Base-by-base conservation (phyloP, 2,113 vertebrate species). In the Campylorhamphus procurvoides region DNA sequence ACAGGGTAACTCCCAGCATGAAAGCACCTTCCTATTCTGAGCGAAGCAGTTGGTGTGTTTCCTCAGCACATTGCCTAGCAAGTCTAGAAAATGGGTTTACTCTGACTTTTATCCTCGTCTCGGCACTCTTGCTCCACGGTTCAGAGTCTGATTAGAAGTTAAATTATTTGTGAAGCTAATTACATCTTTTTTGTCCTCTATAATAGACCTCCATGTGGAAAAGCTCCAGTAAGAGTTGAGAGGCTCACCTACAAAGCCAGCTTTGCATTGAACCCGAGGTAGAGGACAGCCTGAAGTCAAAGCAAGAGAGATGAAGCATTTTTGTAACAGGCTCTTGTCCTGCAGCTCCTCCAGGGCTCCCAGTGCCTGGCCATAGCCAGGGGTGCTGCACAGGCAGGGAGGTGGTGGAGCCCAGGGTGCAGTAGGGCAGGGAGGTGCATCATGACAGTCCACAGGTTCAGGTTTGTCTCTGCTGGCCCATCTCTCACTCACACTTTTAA, bases 361-460 rank as follows among this genome's bases (percentile, higher is more conserved):
- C 53, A 8, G 4, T 19, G 55, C 17, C 37, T 64, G 81, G 25
- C 19, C 27, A 14, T 12, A 25, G 1, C 5, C 33, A 5, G 0
- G 1, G 40, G 1, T 6, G 7, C 55, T 8, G 18, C 49, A 7
- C 2, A 10, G 81, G 33, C 17, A 50, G 56, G 52, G 75, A 10
- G 8, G 29, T n/a, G 44, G 14, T 6, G 9, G 31, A 6, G 3
- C 60, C 12, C 53, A 71, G 42, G 11, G 44, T 16, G 3, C 40
- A 64, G 84, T 14, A 20, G 68, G 42, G 15, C 85, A 86, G 37
- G 72, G 49, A 18, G 22, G 24, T 40, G 78, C 44, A 40, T 24
- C 22, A 8, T 56, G 22, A 35, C 22, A 9, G 73, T 56, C 89
- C 5, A 0, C 12, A 12, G 19, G 14, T 31, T 80, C 63, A n/a